Conservation (phyloP, 2,113 vertebrate genomes). For the Procavia capensis region DNA sequence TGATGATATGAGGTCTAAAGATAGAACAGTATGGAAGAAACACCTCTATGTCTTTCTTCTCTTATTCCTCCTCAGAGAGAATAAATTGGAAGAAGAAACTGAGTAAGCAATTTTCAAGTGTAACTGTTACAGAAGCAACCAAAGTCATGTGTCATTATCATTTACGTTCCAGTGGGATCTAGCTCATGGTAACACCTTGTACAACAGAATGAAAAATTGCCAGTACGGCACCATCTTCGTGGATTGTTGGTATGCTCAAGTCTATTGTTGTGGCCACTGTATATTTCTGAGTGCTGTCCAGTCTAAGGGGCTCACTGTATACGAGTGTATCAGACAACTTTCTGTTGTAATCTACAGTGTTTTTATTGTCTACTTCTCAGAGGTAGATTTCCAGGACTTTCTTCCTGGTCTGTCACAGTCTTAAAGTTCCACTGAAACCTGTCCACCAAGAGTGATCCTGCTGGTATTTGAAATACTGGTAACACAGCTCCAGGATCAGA, state of each 20-base stretch:
- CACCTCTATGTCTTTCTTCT: neutral
- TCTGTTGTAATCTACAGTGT: neutral
- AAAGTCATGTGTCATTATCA: neutral
- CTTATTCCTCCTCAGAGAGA: neutral
- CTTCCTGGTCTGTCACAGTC: neutral
- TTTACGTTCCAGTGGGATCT: neutral
- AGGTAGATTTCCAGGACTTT: neutral
- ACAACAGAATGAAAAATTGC: neutral
- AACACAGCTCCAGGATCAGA: neutral
- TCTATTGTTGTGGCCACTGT: neutral
- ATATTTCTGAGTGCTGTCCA: neutral
- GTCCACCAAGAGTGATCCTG: neutral
- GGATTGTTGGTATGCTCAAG: neutral
- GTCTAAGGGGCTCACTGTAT: neutral
- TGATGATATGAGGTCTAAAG: too few relatives aligned
- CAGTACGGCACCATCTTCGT: neutral
- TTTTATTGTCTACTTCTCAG: neutral
- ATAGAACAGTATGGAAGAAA: neutral
- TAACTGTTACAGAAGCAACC: neutral
- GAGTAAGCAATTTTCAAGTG: neutral
- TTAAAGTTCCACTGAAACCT: neutral
- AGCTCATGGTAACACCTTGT: neutral
- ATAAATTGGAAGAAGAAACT: slow-evolving; percentile 33
- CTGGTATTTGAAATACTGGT: neutral
- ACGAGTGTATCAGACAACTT: neutral